Evolutionary conservation across 2,888 invertebrate genomes (phyloP), one percentile per base, ranked within the genome.

Genomic region (Automeris io): DNA sequence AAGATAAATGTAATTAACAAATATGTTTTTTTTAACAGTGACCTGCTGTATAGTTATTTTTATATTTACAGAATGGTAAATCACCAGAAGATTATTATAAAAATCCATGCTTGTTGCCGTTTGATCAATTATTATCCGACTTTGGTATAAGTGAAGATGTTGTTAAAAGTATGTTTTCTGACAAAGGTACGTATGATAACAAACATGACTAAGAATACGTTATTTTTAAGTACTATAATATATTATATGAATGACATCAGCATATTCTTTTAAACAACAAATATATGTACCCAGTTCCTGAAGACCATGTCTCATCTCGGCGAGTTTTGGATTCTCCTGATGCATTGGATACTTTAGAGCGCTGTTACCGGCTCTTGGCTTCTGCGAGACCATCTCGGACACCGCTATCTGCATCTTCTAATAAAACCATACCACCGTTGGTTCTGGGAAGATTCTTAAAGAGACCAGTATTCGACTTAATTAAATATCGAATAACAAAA

Each of bases 51-150:
- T n/a, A n/a, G n/a, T n/a, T n/a, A 36, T 37, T 47, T 37, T 2
- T 26, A 5, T 62, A 22, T 38, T 52, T 61, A 37, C 67, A 95
- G 95, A 90, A 91, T 63, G 95, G 93, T 29, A 89, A 91, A 37
- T 92, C 93, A 34, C 92, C 95, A 23, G 95, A 95, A 59, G 93
- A 92, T 65, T 96, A 95, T 72, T 87, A 90, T 54, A 88, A 90
- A 39, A 90, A 92, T 59, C 90, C 90, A 48, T 83, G 87, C 38
- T 89, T 92, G 41, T 83, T 95, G 39, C 91, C 91, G 22, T 93
- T 93, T 67, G 88, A 88, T 55, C 89, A 90, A 54, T 70, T 95
- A 25, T 66, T 94, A 41, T 82, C 87, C 39, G 91, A 91, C 55
- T 94, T 91, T 56, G 93, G 93, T 21, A 92, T 92, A 33, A 88